Evolutionary conservation across 2,888 invertebrate genomes (phyloP).

Genomic region (Melieria crassipennis): DNA sequence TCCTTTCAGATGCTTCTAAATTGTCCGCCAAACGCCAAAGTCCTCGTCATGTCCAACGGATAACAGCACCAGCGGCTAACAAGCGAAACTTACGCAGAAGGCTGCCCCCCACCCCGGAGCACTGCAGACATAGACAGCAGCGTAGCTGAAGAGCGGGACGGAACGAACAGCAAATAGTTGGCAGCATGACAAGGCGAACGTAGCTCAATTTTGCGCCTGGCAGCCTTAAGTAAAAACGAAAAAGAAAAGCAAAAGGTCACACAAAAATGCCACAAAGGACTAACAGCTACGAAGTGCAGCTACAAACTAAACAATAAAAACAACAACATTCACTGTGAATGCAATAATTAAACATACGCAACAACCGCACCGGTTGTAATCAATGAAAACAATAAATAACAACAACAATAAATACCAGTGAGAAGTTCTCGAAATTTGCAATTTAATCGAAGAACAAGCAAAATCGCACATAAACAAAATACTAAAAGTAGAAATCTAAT

Average conservation of each 20-base stretch:
- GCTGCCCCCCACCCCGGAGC: not conserved
- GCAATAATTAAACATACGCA: not conserved
- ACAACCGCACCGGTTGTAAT: slow-evolving; percentile 11
- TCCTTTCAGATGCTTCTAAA: slow-evolving; percentile 21
- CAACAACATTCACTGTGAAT: slow-evolving; percentile 3
- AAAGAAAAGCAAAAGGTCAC: not conserved
- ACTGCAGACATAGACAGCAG: not conserved
- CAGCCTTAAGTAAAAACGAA: not conserved
- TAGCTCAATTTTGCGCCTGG: not conserved
- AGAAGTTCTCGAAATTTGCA: too few relatives aligned
- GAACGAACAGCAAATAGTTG: too few relatives aligned
- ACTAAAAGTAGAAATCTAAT: too few relatives aligned
- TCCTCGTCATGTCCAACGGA: slow-evolving; percentile 12
- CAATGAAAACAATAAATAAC: too few relatives aligned
- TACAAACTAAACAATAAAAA: not conserved
- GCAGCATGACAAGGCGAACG: too few relatives aligned
- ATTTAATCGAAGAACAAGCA: too few relatives aligned
- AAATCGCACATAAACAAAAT: too few relatives aligned
- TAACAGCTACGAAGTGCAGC: not conserved
- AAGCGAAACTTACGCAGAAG: not conserved
- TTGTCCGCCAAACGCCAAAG: not conserved
- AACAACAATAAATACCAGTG: too few relatives aligned
- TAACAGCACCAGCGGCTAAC: not conserved
- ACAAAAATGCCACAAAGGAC: too few relatives aligned
- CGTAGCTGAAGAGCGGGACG: too few relatives aligned